Base-by-base conservation (phyloP, 2,113 vertebrate species). In the Lagopus leucura region DNA sequence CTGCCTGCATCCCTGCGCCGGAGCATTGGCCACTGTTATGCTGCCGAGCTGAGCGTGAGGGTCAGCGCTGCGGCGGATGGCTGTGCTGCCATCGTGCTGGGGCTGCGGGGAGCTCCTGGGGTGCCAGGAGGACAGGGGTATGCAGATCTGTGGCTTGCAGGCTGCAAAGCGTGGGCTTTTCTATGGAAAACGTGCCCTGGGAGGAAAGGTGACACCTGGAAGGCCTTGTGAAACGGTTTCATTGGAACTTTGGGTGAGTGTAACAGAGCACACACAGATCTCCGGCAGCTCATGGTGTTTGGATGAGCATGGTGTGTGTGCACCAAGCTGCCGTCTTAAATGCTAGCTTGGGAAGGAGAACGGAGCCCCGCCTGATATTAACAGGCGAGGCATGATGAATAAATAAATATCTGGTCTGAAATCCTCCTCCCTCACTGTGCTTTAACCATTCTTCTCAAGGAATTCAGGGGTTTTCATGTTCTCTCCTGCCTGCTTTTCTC, bases 201-300 rank as follows among this genome's bases (percentile, higher is more conserved):
- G 79, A 94, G 79, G 82, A 92, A 94, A 94, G n/a, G 69, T 91
- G 91, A 86, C 48, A 57, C 89, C 91, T 92, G 3, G 7, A 67
- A 80, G 74, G 60, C 84, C 64, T 92, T 81, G 92, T 65, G 65
- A 83, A 92, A 86, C 55, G 60, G 54, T 92, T 97, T 73, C 88
- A 78, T 73, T 61, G 80, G 79, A 92, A 91, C 94, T 91, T 92
- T 22, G 67, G 90, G 90, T 67, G 88, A 83, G 87, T 64, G 88
- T 94, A 91, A 67, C 78, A 2, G 8, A 36, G 65, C 86, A 45
- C 73, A 67, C 8, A 75, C 32, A 67, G 34, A 34, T 91, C 85
- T 70, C 69, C 54, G 1, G 6, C 3, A 4, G 4, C 76, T 86
- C 75, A 52, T 11, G 7, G n/a, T 0, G 1, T 50, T 60, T 18